Conservation (phyloP, 2,888 invertebrate genomes). For the Unio pictorum region DNA sequence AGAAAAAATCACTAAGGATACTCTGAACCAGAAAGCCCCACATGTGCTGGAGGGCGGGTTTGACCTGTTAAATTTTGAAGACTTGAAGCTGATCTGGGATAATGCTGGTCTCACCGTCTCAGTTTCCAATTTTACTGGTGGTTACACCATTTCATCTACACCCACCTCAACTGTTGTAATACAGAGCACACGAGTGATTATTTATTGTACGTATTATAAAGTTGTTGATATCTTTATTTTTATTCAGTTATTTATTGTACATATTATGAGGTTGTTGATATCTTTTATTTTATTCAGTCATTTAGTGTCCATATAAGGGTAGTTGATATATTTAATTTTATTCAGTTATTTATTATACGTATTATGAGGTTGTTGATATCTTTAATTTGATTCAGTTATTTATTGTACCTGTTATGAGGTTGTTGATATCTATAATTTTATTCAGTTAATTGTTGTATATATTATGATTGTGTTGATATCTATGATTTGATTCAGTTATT, state of each 20-base stretch:
- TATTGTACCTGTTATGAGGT: conserved; percentile 28
- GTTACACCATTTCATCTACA: conserved; percentile 23
- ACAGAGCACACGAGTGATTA: conserved; percentile 23
- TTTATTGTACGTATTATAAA: conserved; percentile 32
- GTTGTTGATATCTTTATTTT: too few species aligned
- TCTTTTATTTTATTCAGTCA: too few species aligned
- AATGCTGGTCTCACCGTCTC: conserved; percentile 27
- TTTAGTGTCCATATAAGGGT: too few species aligned
- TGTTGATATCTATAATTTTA: too few species aligned
- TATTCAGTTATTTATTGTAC: conserved; percentile 22
- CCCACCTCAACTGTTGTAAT: conserved; percentile 24
- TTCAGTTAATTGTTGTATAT: conserved; percentile 34
- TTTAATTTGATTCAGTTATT: too few species aligned
- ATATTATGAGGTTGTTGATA: conserved; percentile 1
- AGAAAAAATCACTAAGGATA: conserved; percentile 30
- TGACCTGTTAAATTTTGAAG: conserved; percentile 42
- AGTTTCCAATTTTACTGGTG: conserved; percentile 41
- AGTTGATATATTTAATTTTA: too few species aligned
- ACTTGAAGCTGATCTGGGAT: conserved; percentile 44
- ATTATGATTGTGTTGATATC: not conserved
- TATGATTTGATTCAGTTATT: too few species aligned
- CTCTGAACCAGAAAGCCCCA: conserved; percentile 39
- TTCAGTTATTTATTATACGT: too few species aligned
- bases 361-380: too few species aligned
- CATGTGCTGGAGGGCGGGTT: conserved; percentile 35